Evolutionary conservation across 2,797 vertebrate genomes (phyloP).

Genomic region (Micropoecilia bifurca): DNA sequence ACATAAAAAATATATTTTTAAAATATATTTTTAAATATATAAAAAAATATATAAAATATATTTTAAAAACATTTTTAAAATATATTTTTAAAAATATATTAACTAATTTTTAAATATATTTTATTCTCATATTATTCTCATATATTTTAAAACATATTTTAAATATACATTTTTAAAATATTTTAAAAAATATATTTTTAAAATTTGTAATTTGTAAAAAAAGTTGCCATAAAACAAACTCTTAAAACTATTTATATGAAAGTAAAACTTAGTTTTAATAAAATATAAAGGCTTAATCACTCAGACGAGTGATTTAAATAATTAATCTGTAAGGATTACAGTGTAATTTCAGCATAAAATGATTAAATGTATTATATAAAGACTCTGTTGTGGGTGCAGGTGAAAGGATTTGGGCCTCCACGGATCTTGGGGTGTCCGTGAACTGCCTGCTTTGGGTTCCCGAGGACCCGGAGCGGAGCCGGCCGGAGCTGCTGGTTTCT

Average conservation of each 20-base stretch:
- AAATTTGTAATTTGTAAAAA: no score
- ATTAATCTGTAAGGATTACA: neutral
- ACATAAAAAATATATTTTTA: no score
- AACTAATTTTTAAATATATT: no score
- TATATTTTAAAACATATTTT: no score
- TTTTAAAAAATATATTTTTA: no score
- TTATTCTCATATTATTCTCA: no score
- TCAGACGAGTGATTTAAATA: neutral
- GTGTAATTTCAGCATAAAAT: neutral
- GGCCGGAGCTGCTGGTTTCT: conserved; percentile 71
- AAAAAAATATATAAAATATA: no score
- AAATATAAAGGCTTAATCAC: neutral
- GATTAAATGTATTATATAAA: neutral
- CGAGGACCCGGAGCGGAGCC: conserved; percentile 7
- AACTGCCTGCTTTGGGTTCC: conserved; percentile 81
- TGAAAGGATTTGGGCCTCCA: conserved; percentile 54
- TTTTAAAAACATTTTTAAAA: no score
- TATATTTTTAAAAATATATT: no score
- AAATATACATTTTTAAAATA: no score
- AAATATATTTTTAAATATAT: no score
- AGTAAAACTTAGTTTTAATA: neutral
- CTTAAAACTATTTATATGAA: neutral
- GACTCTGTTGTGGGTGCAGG: conserved; percentile 53
- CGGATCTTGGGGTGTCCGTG: conserved; percentile 63
- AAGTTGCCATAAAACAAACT: neutral